Base-by-base conservation (phyloP, 2,797 vertebrate genomes). In the Moxostoma hubbsi region DNA sequence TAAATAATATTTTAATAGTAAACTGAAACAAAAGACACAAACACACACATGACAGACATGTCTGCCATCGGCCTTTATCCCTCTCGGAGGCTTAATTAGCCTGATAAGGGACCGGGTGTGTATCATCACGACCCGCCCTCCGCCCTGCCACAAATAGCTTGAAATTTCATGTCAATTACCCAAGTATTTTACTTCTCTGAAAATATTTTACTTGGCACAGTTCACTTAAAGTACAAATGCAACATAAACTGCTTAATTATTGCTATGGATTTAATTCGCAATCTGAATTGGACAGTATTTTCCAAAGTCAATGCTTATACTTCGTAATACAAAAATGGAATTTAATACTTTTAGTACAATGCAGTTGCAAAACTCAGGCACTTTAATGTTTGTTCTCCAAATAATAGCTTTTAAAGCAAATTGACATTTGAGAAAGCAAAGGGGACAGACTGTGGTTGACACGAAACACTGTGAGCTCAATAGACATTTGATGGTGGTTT, bases 401-500 rank as follows among this genome's bases (percentile, higher is more conserved):
- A 69, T 45, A 68, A 61, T 68, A 43, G 75, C 46, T 9, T 58
- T 68, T 12, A 77, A 11, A 66, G 12, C 51, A 75, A 75, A 57
- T 57, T 68, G 65, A 68, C 49, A 68, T 77, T 55, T 65, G 45
- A 55, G 57, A 77, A 80, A 73, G 49, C 1, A 15, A 81, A 63
- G 47, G 62, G 9, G 64, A 77, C 68, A 69, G 10, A 74, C 47
- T 71, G 70, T 57, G 57, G 66, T 81, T 79, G 6, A 69, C 10
- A 51, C 50, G n/a, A 79, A 58, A 57, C 77, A 43, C 61, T 13
- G 15, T 36, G 24, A 49, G 15, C 11, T 18, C 4, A 24, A 10
- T 43, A 59, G 49, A 46, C 11, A 8, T 58, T 15, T 65, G 9
- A 53, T 66, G n/a, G 47, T 9, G 43, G 18, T 58, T 49, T 36